Conservation (phyloP, 1,140 invertebrate genomes). For the Conopomorpha cramerella region DNA sequence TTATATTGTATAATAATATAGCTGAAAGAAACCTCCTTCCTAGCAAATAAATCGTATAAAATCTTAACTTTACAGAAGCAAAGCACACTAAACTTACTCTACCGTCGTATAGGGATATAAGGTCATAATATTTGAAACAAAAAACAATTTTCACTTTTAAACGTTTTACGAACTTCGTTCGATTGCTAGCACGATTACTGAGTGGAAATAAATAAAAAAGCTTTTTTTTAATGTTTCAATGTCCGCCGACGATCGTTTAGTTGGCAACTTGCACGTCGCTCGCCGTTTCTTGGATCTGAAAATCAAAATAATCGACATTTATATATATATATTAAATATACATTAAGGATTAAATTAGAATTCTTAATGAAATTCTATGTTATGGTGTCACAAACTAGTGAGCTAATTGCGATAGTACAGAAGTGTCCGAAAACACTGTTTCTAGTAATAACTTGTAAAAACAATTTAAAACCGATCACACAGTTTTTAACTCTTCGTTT, state of each 20-base stretch:
- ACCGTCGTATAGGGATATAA: constrained; percentile 48
- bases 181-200: constrained; percentile 30
- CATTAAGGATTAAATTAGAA: not conserved
- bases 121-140: constrained; percentile 40
- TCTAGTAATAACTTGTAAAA: no score
- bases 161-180: constrained; percentile 44
- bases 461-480: no score
- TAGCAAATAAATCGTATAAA: constrained; percentile 55
- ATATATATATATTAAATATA: not conserved
- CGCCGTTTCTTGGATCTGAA: constrained; percentile 27
- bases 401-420: no score
- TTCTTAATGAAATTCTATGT: no score
- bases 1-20: constrained; percentile 55
- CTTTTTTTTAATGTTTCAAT: no score
- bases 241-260: no score
- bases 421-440: no score
- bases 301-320: not conserved
- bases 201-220: constrained; percentile 52
- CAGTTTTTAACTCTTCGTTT: no score
- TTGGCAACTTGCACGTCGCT: constrained; percentile 34
- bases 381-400: no score
- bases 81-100: constrained; percentile 58
- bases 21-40: constrained; percentile 41
- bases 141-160: constrained; percentile 34
- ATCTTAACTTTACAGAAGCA: constrained; percentile 57